Evolutionary conservation across 2,113 vertebrate genomes (phyloP).

Genomic region (Budorcas taxicolor): DNA sequence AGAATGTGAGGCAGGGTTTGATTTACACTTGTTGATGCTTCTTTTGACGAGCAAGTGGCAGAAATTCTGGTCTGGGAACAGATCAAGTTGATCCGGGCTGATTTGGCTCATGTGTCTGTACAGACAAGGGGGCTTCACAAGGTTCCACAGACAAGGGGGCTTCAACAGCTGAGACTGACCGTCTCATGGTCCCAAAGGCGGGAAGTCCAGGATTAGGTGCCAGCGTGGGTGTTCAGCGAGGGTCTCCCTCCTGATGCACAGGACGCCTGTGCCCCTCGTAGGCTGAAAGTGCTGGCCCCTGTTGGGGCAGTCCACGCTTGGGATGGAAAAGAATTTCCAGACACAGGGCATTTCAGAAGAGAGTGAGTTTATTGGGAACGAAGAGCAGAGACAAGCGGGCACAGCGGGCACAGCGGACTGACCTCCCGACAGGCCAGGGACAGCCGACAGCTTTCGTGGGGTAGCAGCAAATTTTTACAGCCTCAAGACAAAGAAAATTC

Average conservation of each 20-base stretch:
- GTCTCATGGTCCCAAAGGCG: background rate
- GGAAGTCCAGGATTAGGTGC: background rate
- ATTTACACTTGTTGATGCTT: background rate
- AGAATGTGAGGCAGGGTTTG: background rate
- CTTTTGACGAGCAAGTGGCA: background rate
- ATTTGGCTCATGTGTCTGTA: background rate
- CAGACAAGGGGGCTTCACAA: background rate
- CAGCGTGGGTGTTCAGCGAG: background rate
- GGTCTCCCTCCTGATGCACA: background rate
- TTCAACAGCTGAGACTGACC: background rate
- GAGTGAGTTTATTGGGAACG: background rate
- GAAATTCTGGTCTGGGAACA: background rate
- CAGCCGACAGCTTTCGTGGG: background rate
- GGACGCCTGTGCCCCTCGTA: background rate
- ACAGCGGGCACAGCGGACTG: rapidly evolving
- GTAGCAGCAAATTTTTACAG: background rate
- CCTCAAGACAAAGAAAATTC: background rate
- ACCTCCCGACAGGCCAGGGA: background rate
- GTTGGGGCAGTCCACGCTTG: background rate
- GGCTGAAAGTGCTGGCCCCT: background rate
- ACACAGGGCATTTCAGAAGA: background rate
- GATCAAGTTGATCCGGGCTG: background rate
- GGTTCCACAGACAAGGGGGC: too few relatives aligned
- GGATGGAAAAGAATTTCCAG: background rate
- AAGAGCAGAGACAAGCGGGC: background rate